Evolutionary conservation across 2,797 vertebrate genomes (phyloP), one percentile per base, ranked within the genome.

Genomic region (Phylloscopus collybita): DNA sequence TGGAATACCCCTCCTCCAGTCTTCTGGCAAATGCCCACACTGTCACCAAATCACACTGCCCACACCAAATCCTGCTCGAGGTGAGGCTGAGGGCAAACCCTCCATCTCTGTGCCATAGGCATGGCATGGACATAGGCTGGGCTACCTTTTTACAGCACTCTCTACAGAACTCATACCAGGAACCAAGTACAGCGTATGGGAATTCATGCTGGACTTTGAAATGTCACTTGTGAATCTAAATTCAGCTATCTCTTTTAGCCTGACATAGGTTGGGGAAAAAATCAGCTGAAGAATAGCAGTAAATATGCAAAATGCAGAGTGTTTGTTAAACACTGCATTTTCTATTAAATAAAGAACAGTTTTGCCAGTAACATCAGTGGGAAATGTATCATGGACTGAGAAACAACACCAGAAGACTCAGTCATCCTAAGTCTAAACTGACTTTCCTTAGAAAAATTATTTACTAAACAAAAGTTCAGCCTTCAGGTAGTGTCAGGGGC

Each of bases 271-370:
- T 64, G 17, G 27, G 49, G 29, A n/a, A 53, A 62, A 86, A 82
- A 53, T 64, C 44, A 89, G 53, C 23, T 92, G 71, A 91, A 87
- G 42, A 53, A 64, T 19, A 64, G 32, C 13, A 70, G 42, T 38
- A 67, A 92, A 67, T 87, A 76, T 5, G 71, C 32, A 71, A 64
- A 91, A 92, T 61, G 40, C 21, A 60, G 40, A 32, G 9, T 50
- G 26, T 79, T 94, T 94, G 42, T 88, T 92, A 95, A 94, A 91
- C 42, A 23, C 6, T 56, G 1, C n/a, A 20, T 94, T 88, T 79
- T 84, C 61, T 69, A 22, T 19, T 47, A 54, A 78, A 45, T 29
- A 51, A 92, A 78, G 25, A 72, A 57, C 18, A 49, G 5, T 62
- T 92, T 65, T 67, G n/a, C 51, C 53, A 69, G 22, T 13, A 42